Evolutionary conservation across 2,797 vertebrate genomes (phyloP).

Genomic region (Crenichthys baileyi): DNA sequence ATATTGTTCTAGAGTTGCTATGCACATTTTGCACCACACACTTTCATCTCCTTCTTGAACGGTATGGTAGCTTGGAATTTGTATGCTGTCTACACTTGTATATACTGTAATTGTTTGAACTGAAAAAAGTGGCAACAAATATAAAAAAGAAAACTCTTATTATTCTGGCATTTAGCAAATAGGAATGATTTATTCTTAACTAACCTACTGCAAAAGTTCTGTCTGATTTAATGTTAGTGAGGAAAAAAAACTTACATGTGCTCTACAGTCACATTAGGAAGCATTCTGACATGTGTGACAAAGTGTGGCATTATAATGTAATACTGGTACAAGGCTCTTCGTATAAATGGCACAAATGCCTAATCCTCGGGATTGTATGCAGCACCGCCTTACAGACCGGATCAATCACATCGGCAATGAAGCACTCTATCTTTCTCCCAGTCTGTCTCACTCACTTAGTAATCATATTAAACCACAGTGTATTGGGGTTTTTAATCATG

Average conservation of each 20-base stretch:
- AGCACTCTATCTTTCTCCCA: slow-evolving; percentile 22
- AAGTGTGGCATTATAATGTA: slow-evolving; percentile 31
- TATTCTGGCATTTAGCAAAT: background rate
- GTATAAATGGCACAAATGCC: slow-evolving; percentile 32
- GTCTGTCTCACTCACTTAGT: slow-evolving; percentile 20
- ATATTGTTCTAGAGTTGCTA: background rate
- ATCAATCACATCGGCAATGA: slow-evolving; percentile 56
- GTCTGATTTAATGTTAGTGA: background rate
- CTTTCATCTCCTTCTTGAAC: background rate
- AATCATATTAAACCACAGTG: slow-evolving; percentile 37
- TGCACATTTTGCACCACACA: background rate
- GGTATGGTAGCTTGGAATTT: background rate
- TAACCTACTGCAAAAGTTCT: background rate
- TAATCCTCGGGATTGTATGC: slow-evolving; percentile 27
- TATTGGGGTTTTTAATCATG: slow-evolving; percentile 55
- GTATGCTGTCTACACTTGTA: background rate
- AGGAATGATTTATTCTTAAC: background rate
- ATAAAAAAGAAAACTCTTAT: background rate
- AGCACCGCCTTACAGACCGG: slow-evolving; percentile 39
- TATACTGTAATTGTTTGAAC: too few relatives aligned
- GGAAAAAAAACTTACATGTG: background rate
- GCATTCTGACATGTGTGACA: slow-evolving; percentile 20
- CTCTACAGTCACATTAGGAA: slow-evolving; percentile 11
- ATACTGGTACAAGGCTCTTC: slow-evolving; percentile 26
- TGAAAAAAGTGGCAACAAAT: too few relatives aligned